These are phyloP conservation scores for Haplotaxodon microlepis DNA, from an alignment of 2,113 vertebrate species.

Conservation along the genomic window DNA sequence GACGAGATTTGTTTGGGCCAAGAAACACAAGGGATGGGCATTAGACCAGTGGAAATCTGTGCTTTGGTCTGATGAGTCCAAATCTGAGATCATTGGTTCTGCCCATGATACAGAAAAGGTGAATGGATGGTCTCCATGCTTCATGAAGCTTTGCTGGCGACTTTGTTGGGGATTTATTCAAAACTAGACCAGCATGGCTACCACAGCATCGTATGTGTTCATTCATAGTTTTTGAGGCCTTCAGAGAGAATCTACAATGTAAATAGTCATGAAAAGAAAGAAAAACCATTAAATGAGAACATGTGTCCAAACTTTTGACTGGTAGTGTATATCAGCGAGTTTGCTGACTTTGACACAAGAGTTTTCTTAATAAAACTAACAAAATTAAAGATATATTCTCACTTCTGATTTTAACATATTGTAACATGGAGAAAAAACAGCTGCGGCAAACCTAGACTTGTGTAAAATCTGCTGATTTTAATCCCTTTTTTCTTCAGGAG, in stretches of 20 bases:
- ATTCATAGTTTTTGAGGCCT: background rate
- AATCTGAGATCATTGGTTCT: background rate
- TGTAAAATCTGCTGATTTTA: background rate
- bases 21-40: background rate
- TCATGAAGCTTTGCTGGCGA: background rate
- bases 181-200: background rate
- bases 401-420: background rate
- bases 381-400: background rate
- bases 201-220: background rate
- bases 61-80: background rate
- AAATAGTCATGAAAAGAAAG: background rate
- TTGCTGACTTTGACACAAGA: background rate
- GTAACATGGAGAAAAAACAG: background rate
- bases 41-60: background rate
- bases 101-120: background rate
- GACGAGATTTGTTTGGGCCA: background rate
- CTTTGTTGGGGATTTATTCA: background rate
- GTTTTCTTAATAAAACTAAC: background rate
- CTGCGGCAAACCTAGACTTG: too few species aligned
- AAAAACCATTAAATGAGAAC: background rate
- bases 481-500: conserved; percentile 50
- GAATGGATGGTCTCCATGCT: background rate
- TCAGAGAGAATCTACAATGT: background rate
- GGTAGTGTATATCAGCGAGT: background rate
- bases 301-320: background rate